Evolutionary conservation across 2,797 vertebrate species (phyloP).

Genomic region (Gambelia wislizenii): DNA sequence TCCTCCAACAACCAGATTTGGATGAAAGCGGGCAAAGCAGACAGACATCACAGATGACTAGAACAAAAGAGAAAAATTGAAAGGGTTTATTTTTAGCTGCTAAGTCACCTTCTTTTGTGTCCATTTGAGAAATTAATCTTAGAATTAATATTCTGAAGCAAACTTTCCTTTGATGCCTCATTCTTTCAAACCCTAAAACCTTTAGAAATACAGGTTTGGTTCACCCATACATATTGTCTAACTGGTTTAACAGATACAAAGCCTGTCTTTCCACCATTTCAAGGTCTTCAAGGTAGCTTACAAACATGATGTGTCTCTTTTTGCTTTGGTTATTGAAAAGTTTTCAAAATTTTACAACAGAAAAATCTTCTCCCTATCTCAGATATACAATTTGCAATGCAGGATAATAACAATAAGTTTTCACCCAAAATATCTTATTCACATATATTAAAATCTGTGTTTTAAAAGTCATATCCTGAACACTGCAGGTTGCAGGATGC

Average conservation of each 20-base stretch:
- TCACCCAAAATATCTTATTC: too few relatives aligned
- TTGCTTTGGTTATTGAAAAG: not conserved
- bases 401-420: not conserved
- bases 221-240: not conserved
- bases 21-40: slow-evolving; percentile 96
- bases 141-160: slow-evolving; percentile 41
- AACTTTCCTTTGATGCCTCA: slow-evolving; percentile 1
- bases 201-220: slow-evolving; percentile 8
- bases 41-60: slow-evolving; percentile 98
- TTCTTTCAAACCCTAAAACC: not conserved
- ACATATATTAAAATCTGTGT: not conserved
- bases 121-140: slow-evolving; percentile 27
- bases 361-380: not conserved
- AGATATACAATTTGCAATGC: not conserved
- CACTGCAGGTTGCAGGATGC: too few relatives aligned
- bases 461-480: not conserved
- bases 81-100: slow-evolving; percentile 23
- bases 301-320: not conserved
- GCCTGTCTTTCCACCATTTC: not conserved
- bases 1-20: slow-evolving; percentile 95
- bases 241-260: not conserved
- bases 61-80: slow-evolving; percentile 35
- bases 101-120: slow-evolving; percentile 25
- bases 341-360: not conserved
- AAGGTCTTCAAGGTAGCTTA: not conserved